Evolutionary conservation across 2,113 vertebrate species (phyloP), one percentile per base, ranked within the genome.

Genomic region (Myocastor coypus): DNA sequence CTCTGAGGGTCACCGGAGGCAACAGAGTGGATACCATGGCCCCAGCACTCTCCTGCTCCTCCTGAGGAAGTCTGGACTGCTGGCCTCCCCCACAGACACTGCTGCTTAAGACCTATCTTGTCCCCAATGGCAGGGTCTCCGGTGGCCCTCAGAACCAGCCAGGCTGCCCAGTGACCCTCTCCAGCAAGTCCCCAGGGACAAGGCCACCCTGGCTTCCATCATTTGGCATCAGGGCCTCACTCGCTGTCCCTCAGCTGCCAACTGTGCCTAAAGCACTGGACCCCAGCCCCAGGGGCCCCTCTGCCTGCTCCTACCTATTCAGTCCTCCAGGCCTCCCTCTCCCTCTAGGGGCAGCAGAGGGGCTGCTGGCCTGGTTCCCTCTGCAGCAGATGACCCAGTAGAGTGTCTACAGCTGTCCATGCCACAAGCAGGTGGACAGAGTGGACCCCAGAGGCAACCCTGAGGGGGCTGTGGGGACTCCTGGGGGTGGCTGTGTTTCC

Each of bases 41-140:
- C 37, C 32, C 32, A 68, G 66, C 13, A 14, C 71, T 42, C 9
- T 5, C 42, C 63, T 34, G 55, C 46, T 46, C 8, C 8, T 46
- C 46, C 46, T 46, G 46, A 46, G 46, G 91, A 6, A 4, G 24
- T 4, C 24, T 46, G 5, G 55, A 2, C 46, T n/a, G 24, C 14
- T 5, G 1, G 1, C 46, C 19, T 69, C n/a, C 16, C 20, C 0
- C 2, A 24, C 9, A 19, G 1, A 16, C 59, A 37, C 63, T 5
- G 1, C 81, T 26, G 2, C 5, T 81, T 30, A 7, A 4, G 63
- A 14, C 5, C 1, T 1, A 0, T 5, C 59, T 50, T 37, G 2
- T 17, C 73, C n/a, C 19, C 7, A 50, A 7, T 13, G 42, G 24
- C 82, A 77, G 30, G 17, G 24, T 16, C 28, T 28, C n/a, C 22